Conservation (phyloP, 2,113 vertebrate genomes). For the Miniopterus natalensis region DNA sequence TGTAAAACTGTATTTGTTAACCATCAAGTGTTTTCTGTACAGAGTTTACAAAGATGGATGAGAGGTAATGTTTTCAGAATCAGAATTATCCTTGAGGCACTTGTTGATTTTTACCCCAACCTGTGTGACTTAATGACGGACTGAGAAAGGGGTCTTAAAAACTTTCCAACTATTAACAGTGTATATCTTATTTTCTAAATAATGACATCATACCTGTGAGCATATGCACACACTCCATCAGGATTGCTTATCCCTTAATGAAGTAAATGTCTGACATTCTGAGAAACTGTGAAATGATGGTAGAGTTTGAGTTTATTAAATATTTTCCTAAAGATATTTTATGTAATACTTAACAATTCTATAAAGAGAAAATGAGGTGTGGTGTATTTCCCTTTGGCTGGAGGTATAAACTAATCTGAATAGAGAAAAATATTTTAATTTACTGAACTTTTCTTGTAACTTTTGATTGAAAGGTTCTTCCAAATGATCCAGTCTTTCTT, state of each 20-base stretch:
- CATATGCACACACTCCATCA: background rate
- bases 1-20: slow-evolving; percentile 26
- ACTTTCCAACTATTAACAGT: background rate
- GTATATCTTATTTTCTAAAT: background rate
- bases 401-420: background rate
- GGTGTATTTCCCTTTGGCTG: background rate
- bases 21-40: background rate
- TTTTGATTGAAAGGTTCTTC: slow-evolving; percentile 81
- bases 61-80: background rate
- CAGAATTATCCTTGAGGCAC: background rate
- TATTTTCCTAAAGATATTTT: slow-evolving; percentile 50
- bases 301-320: background rate
- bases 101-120: background rate
- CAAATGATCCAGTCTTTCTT: slow-evolving; percentile 89
- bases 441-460: slow-evolving; percentile 37
- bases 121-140: background rate
- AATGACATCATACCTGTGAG: background rate
- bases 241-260: background rate
- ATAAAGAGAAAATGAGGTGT: slow-evolving; percentile 30
- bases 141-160: background rate
- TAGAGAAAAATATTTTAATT: slow-evolving; percentile 31
- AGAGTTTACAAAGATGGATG: background rate
- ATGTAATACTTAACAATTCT: background rate
- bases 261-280: background rate
- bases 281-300: background rate